Evolutionary conservation across 2,113 vertebrate genomes (phyloP), one percentile per base, ranked within the genome.

Genomic region (Daubentonia madagascariensis): DNA sequence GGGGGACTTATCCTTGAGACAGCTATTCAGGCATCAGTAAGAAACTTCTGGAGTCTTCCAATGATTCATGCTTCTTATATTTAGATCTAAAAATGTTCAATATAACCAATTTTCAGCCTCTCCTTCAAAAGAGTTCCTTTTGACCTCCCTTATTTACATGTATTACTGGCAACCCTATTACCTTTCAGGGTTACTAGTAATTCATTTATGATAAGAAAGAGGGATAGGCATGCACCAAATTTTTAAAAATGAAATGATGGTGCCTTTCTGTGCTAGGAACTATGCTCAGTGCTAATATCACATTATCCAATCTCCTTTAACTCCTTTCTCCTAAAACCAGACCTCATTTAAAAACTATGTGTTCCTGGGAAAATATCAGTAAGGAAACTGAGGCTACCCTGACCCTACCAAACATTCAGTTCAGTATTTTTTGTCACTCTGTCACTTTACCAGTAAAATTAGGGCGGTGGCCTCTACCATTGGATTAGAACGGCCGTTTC

Each of bases 121-220:
- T 95, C 25, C 18, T 94, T 85, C n/a, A 85, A 81, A 78, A 80
- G 84, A 95, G 52, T 57, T 79, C 18, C 16, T 81, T 95, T 89
- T 83, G 32, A 48, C 35, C 43, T 95, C 37, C 25, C 25, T 17
- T 90, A 65, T 61, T 65, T 94, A 54, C 20, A 5, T 35, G 13
- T 80, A 76, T 45, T 94, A 43, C 32, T 57, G 83, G 28, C 23
- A 79, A 89, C 12, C 13, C 32, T 85, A 75, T 80, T 4, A 68
- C 30, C 6, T 89, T 93, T 3, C 3, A 70, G 48, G 12, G n/a
- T 73, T 45, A 70, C 48, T 67, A 63, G 61, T 70, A 73, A 94
- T 75, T 81, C 18, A 57, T 32, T 79, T 92, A 63, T 28, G 76
- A 40, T 84, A 73, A 95, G 40, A 73, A 72, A 67, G 32, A 72